Percentiles rank a stretch among this genome's conserved stretches.
Conservation (phyloP, 2,797 vertebrate species). For the Anguilla marmorata region DNA sequence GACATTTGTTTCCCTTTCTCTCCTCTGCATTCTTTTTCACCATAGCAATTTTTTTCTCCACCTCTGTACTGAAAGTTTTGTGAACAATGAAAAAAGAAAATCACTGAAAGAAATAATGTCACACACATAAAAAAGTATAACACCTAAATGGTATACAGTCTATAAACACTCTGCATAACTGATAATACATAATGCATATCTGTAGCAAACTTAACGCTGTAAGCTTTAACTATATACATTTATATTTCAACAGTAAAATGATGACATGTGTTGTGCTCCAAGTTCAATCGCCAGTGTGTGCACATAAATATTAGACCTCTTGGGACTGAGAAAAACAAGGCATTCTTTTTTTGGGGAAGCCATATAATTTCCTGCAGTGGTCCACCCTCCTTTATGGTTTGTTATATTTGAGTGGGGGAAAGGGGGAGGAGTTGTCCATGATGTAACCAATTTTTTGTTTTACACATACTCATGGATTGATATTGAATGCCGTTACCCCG, state of each 20-base stretch:
- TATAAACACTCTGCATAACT: not conserved
- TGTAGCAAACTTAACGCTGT: not conserved
- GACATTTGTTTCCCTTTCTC: not conserved
- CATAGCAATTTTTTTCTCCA: not conserved
- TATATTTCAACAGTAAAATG: not conserved
- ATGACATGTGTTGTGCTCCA: not conserved
- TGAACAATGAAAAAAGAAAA: not conserved
- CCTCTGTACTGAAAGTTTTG: not conserved
- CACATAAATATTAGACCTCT: not conserved
- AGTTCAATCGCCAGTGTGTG: not conserved
- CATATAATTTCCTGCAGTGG: not conserved
- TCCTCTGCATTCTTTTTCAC: not conserved
- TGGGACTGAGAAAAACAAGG: not conserved
- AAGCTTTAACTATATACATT: not conserved
- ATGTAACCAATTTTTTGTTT: not conserved
- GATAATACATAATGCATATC: not conserved
- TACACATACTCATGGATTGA: constrained; percentile 37
- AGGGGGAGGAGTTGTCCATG: not conserved
- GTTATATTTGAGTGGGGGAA: not conserved
- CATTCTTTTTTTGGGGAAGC: not conserved
- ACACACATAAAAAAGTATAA: not conserved
- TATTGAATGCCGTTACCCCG: constrained; percentile 50
- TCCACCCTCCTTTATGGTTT: not conserved
- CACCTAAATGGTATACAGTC: not conserved
- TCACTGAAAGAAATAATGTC: not conserved